phyloP scores from a whole-genome alignment of 2,113 vertebrate genomes.

The Sceloporus undulatus region DNA sequence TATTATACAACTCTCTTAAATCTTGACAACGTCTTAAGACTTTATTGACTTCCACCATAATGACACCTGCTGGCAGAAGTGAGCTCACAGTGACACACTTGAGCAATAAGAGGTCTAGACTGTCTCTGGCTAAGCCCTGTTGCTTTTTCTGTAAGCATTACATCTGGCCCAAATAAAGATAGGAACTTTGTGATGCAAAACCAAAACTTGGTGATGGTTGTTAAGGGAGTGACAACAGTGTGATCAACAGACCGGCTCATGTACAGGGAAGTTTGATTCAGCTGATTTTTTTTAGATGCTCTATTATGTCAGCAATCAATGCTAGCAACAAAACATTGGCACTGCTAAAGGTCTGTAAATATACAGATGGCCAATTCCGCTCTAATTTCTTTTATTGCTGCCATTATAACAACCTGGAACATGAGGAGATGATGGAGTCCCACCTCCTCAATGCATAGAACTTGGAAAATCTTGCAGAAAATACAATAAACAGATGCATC shows the following conservation, averaged over 20 bases:
- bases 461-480: conserved; percentile 3
- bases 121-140: not conserved
- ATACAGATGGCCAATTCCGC: conserved; percentile 22
- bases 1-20: not conserved
- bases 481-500: conserved; percentile 31
- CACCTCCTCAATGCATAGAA: not conserved
- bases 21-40: not conserved
- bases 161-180: conserved; percentile 64
- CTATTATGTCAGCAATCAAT: conserved; percentile 53
- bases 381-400: not conserved
- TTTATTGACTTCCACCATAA: conserved; percentile 46
- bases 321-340: conserved; percentile 56
- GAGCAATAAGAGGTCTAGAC: not conserved
- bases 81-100: not conserved
- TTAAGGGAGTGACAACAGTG: conserved; percentile 76
- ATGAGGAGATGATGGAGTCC: not conserved
- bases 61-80: conserved; percentile 65
- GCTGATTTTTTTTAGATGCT: conserved; percentile 51
- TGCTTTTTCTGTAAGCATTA: conserved; percentile 74
- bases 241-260: conserved; percentile 67
- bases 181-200: conserved; percentile 60
- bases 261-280: conserved; percentile 54
- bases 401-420: not conserved
- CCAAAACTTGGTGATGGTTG: conserved; percentile 76
- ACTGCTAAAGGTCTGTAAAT: conserved; percentile 43